phyloP scores from a whole-genome alignment of 2,113 vertebrate genomes.

The Onychorhynchus coronatus region DNA sequence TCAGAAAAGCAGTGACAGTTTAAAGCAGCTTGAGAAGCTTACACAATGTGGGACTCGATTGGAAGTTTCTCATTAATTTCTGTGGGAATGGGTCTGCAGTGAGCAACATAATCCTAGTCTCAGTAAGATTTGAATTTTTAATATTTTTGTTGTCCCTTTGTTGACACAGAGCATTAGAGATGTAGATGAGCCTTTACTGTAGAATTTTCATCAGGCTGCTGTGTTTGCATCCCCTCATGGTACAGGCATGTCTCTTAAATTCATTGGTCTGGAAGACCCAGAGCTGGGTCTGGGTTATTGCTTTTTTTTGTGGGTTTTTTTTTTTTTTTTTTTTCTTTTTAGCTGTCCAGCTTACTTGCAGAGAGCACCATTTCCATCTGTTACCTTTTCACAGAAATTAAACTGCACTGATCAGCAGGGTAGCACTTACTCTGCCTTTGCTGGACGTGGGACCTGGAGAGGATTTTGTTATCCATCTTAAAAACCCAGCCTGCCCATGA shows the following conservation, averaged over 20 bases:
- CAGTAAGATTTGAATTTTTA: not conserved
- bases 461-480: not conserved
- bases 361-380: not conserved
- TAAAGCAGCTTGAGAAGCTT: not conserved
- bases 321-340: not conserved
- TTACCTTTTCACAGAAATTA: not conserved
- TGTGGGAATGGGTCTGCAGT: not conserved
- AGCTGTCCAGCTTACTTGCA: not conserved
- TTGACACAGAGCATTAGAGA: conserved; percentile 2
- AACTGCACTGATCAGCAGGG: not conserved
- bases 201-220: not conserved
- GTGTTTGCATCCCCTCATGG: not conserved
- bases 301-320: not conserved
- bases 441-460: not conserved
- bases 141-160: not conserved
- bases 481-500: not conserved
- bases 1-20: not conserved
- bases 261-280: not conserved
- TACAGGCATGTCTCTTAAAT: not conserved
- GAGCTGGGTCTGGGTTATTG: not conserved
- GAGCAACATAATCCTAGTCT: not conserved
- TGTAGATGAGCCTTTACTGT: not conserved
- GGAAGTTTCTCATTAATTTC: not conserved
- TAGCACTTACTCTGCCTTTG: not conserved
- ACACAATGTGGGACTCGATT: not conserved